phyloP scores from a whole-genome alignment of 2,797 vertebrate species.

The Acrocephalus scirpaceus region DNA sequence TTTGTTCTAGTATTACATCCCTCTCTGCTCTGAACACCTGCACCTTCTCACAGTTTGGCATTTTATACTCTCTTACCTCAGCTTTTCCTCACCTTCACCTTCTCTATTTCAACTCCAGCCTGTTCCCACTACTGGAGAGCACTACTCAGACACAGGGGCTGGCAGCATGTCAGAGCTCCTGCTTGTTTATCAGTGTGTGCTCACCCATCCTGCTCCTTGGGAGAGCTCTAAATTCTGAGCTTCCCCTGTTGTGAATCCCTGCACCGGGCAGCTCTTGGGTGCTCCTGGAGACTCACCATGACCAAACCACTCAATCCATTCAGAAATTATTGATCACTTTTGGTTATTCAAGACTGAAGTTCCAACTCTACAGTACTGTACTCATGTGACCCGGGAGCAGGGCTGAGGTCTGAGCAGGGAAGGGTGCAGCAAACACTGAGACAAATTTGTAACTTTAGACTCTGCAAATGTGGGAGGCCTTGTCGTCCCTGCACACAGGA shows the following conservation, averaged over 20 bases:
- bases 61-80: neutral
- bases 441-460: neutral
- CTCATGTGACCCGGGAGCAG: neutral
- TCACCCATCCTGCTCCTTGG: neutral
- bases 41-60: neutral
- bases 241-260: neutral
- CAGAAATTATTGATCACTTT: neutral
- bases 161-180: neutral
- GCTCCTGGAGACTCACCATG: fast-evolving
- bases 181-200: neutral
- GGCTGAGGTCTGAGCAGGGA: neutral
- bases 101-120: neutral
- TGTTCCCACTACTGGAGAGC: neutral
- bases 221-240: neutral
- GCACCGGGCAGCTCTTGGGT: neutral
- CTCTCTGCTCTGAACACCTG: neutral
- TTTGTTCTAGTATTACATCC: neutral
- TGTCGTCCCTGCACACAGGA: neutral
- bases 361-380: neutral
- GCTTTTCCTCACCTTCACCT: neutral
- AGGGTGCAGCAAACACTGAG: neutral
- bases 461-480: neutral
- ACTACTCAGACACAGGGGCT: neutral
- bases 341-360: neutral
- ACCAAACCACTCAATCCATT: neutral